Conservation (phyloP, 1,140 invertebrate species). For the Papilio glaucus region DNA sequence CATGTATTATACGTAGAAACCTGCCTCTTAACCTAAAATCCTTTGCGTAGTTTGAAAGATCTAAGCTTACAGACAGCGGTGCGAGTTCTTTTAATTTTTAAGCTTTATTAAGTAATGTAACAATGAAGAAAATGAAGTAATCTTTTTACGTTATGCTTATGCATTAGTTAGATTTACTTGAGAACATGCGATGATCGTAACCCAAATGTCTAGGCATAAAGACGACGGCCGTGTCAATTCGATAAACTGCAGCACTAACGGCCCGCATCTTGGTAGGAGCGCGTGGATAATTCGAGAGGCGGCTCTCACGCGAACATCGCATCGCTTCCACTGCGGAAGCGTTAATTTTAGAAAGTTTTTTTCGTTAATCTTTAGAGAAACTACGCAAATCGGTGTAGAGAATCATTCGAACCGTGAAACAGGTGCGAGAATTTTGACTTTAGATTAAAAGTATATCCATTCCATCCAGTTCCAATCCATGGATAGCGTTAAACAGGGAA, state of each 20-base stretch:
- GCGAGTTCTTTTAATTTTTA: too few species aligned
- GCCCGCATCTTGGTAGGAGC: background rate
- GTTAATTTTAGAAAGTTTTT: slow-evolving; percentile 33
- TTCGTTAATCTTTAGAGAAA: slow-evolving; percentile 24
- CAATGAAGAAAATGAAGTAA: too few species aligned
- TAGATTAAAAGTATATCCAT: background rate
- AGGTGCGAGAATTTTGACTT: slow-evolving; percentile 10
- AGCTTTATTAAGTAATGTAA: too few species aligned
- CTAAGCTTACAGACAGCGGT: too few species aligned
- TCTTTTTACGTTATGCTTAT: too few species aligned
- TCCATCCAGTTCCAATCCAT: background rate
- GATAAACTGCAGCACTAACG: background rate
- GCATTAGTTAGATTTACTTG: too few species aligned
- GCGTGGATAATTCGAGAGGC: slow-evolving; percentile 10
- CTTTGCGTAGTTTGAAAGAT: too few species aligned
- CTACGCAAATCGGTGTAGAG: slow-evolving; percentile 19
- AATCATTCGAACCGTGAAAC: slow-evolving; percentile 4
- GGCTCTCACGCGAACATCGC: slow-evolving; percentile 21
- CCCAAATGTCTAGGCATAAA: background rate
- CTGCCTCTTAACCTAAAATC: too few species aligned
- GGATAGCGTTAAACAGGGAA: background rate
- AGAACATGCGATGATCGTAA: background rate
- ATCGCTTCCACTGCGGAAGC: slow-evolving; percentile 9
- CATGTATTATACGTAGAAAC: too few species aligned
- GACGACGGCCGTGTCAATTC: background rate